Base-by-base conservation (phyloP, 2,888 invertebrate genomes). In the Acholoe squamosa region DNA sequence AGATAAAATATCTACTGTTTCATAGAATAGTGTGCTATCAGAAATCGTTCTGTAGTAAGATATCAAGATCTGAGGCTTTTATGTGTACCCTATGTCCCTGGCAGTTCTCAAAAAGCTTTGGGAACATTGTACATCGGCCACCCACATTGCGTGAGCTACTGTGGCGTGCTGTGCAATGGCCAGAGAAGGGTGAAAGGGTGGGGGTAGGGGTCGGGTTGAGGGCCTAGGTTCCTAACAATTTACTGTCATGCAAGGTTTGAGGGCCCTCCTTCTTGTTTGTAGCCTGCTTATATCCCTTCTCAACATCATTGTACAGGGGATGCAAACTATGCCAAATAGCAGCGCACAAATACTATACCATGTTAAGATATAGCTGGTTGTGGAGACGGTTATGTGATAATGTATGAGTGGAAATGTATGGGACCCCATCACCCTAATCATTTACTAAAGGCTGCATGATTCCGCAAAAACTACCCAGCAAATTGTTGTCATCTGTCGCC, bases 191-290 rank as follows among this genome's bases (percentile, higher is more conserved):
- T 28, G 71, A 71, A 14, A 28, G 71, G 71, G 25, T 25, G 25
- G 31, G 25, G 71, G 71, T 14, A 28, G 71, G 31, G 25, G 71
- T 22, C 25, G 71, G 71, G 71, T 71, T 71, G 71, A 71, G 71
- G 14, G 12, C 71, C 25, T 25, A 14, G 71, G 71, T 25, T n/a
- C 28, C 25, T 28, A 28, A 28, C 61, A 61, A 61, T 61, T 61
- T 61, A 61, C 61, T 61, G 61, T 61, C 61, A 61, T 61, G 61
- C 61, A 61, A 61, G n/a, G 3, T 61, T n/a, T n/a, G 61, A 19
- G 22, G 61, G 19, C 61, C 14, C 61, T 61, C 61, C 61, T 61
- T 19, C n/a, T 61, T 61, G 19, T 61, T 61, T 61, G 61, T 7
- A 61, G 61, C 61, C 61, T 61, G 61, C 19, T n/a, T n/a, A n/a